Evolutionary conservation across 2,797 vertebrate species (phyloP), one percentile per base, ranked within the genome.

Genomic region (Moxostoma hubbsi): DNA sequence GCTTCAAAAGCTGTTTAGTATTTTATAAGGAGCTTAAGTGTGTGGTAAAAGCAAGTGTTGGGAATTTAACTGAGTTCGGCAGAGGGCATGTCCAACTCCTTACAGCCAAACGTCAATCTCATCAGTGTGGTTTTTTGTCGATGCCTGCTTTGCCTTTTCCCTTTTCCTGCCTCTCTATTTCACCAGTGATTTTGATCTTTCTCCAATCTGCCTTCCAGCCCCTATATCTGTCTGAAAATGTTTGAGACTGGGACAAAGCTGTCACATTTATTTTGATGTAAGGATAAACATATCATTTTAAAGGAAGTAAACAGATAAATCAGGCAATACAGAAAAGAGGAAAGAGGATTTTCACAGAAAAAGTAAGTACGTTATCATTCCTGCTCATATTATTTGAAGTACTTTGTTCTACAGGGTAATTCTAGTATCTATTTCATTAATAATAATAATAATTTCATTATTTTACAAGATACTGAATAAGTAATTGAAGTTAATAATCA

Each of bases 21-120:
- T 92, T 93, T 93, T 89, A 91, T 93, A 93, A 94, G 93, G 86
- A 93, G 93, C 92, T 94, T 94, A 94, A 85, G 87, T 85, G 85
- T 36, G 86, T 90, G 87, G 90, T 90, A 88, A 70, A 91, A 91
- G 87, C 89, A 90, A 90, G 90, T 89, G 89, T 90, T 89, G 89
- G 90, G 90, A 93, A 92, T 93, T 91, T 92, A 92, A 91, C 90
- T 84, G 90, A 86, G 70, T 79, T 80, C 5, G 11, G 51, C 55
- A 68, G 45, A 65, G 81, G 78, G 45, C 78, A 8, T 79, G 68
- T 73, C 43, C 76, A 63, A 7, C 54, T 64, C 45, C 8, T 18
- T 36, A 15, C 13, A 64, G 54, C 53, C 61, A 77, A 76, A 75
- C 50, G 68, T 65, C 8, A 47, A 46, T 5, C n/a, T 6, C 51